Conservation (phyloP, 2,113 vertebrate species). For the Plecturocebus donacophilus region DNA sequence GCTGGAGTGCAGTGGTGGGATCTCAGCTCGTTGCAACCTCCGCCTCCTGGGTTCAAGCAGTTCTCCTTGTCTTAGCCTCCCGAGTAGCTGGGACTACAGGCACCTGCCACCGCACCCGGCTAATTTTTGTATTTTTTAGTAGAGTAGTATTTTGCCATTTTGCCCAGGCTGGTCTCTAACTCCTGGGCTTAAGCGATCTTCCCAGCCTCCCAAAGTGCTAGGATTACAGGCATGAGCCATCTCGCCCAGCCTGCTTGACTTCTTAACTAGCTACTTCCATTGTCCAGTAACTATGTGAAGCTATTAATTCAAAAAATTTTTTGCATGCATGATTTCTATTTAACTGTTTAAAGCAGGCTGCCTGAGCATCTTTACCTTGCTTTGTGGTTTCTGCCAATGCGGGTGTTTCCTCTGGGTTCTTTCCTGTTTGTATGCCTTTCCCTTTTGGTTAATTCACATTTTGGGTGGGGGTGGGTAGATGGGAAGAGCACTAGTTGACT, state of each 20-base stretch:
- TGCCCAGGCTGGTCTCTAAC: not conserved
- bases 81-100: too few relatives aligned
- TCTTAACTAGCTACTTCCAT: not conserved
- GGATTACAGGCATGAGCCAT: not conserved
- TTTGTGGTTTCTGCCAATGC: slow-evolving; percentile 38
- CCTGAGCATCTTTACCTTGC: not conserved
- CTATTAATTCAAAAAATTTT: not conserved
- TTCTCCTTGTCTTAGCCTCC: too few relatives aligned
- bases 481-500: not conserved
- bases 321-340: not conserved
- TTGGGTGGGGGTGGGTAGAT: not conserved
- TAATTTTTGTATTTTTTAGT: too few relatives aligned
- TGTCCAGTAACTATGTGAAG: not conserved
- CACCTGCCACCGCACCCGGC: too few relatives aligned
- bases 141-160: too few relatives aligned
- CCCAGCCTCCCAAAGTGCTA: not conserved
- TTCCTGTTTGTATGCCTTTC: slow-evolving; percentile 63
- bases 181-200: not conserved
- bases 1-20: not conserved
- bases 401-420: slow-evolving; percentile 30
- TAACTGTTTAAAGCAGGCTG: not conserved
- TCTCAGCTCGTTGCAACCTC: too few relatives aligned
- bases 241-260: not conserved
- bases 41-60: too few relatives aligned
- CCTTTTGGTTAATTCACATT: not conserved